A percentile compares a stretch with the other conserved stretches of the same genome.
phyloP scores from a whole-genome alignment of 2,797 vertebrate genomes.

The Tapera naevia region DNA sequence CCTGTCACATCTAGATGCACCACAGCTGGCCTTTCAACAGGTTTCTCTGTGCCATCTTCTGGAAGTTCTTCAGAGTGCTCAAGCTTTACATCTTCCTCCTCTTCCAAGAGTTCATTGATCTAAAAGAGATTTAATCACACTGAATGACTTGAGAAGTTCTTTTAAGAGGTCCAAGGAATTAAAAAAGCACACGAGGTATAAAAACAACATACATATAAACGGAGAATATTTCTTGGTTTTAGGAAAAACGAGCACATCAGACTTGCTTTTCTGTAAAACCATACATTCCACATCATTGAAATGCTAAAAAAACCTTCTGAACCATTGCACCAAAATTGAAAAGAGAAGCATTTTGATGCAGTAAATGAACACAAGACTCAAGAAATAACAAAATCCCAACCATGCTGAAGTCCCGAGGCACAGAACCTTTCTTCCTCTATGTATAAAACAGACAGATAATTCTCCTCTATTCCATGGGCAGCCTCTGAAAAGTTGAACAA shows the following conservation, averaged over 20 bases:
- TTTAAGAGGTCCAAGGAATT: not conserved
- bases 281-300: not conserved
- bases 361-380: not conserved
- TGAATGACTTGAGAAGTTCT: not conserved
- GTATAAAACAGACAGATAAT: not conserved
- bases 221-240: not conserved
- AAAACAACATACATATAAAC: not conserved
- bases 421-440: not conserved
- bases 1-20: constrained; percentile 76
- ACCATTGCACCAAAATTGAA: not conserved
- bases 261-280: not conserved
- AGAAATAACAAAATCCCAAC: not conserved
- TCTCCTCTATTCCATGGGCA: not conserved
- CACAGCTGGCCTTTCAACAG: constrained; percentile 70
- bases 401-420: not conserved
- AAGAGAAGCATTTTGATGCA: not conserved
- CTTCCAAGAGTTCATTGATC: constrained; percentile 82
- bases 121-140: constrained; percentile 15
- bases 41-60: constrained; percentile 85
- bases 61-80: constrained; percentile 93
- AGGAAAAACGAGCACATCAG: not conserved
- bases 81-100: constrained; percentile 91
- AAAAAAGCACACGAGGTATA: not conserved
- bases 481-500: not conserved
- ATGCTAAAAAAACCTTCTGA: not conserved